Conservation (phyloP, 2,797 vertebrate species). For the Columba guinea region DNA sequence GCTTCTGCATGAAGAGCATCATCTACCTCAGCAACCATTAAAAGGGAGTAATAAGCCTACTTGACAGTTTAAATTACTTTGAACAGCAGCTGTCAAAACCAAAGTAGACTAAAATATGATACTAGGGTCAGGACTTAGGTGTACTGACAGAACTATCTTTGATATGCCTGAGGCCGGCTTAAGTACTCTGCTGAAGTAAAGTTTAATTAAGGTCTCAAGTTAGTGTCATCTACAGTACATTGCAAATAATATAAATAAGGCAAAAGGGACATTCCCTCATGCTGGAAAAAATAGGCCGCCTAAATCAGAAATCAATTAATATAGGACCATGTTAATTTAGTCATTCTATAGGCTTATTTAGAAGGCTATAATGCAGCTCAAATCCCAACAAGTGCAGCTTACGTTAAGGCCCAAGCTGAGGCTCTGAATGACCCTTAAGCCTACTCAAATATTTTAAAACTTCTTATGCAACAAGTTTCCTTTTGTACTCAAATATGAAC, state of each 20-base stretch:
- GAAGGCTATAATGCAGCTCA: not conserved
- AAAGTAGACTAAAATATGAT: constrained; percentile 5
- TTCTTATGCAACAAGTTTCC: not conserved
- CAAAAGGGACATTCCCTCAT: not conserved
- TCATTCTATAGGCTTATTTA: not conserved
- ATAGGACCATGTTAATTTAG: not conserved
- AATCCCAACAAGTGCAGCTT: not conserved
- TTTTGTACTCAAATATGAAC: not conserved
- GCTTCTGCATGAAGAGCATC: not conserved
- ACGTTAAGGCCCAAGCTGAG: not conserved
- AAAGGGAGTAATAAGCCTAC: not conserved
- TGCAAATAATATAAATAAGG: not conserved
- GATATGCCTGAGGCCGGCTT: not conserved
- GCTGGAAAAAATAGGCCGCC: not conserved
- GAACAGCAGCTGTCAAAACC: constrained; percentile 37
- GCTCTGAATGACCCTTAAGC: not conserved
- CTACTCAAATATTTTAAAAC: not conserved
- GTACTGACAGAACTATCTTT: not conserved
- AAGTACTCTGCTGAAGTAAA: constrained; percentile 11
- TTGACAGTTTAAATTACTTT: not conserved
- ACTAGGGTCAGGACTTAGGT: constrained; percentile 10
- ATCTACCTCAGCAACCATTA: not conserved
- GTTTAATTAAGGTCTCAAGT: constrained; percentile 17
- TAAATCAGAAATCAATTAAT: not conserved
- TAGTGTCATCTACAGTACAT: not conserved